These are phyloP conservation scores for Erethizon dorsatum DNA, from an alignment of 2,797 vertebrate genomes.

Conservation along the genomic window DNA sequence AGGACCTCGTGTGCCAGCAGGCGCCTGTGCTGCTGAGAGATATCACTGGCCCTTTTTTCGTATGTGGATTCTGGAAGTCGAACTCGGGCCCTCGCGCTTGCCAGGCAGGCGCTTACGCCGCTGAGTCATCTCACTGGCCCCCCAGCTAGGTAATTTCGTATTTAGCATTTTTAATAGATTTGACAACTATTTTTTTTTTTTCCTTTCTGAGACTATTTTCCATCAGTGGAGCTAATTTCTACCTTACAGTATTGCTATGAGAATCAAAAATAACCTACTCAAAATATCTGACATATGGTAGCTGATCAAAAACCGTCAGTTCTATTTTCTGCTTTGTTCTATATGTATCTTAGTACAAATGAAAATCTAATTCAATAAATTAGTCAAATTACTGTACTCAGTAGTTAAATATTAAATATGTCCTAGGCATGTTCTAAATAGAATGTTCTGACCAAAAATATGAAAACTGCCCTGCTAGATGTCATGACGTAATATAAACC, in stretches of 20 bases:
- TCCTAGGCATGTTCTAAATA: neutral
- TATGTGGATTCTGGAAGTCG: no score
- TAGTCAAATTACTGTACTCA: neutral
- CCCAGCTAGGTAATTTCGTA: neutral
- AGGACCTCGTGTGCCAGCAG: no score
- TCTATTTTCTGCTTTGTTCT: neutral
- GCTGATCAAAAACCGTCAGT: constrained; percentile 29
- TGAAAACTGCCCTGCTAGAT: neutral
- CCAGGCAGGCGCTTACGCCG: no score
- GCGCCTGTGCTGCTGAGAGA: no score
- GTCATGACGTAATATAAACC: neutral
- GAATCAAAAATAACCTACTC: neutral
- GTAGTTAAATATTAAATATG: constrained; percentile 6
- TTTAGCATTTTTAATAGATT: constrained; percentile 7
- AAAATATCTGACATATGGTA: constrained; percentile 3
- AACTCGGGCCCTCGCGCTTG: no score
- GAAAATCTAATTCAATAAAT: constrained; percentile 5
- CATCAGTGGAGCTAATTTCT: constrained; percentile 12
- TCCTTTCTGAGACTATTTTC: constrained; percentile 17
- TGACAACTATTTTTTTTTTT: neutral
- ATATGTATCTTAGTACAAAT: neutral
- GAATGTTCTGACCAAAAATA: neutral
- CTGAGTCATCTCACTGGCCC: no score
- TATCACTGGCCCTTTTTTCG: no score
- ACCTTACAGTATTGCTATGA: neutral